phyloP scores from a whole-genome alignment of 2,797 vertebrate genomes.

The Amblyopsis hoosieri region DNA sequence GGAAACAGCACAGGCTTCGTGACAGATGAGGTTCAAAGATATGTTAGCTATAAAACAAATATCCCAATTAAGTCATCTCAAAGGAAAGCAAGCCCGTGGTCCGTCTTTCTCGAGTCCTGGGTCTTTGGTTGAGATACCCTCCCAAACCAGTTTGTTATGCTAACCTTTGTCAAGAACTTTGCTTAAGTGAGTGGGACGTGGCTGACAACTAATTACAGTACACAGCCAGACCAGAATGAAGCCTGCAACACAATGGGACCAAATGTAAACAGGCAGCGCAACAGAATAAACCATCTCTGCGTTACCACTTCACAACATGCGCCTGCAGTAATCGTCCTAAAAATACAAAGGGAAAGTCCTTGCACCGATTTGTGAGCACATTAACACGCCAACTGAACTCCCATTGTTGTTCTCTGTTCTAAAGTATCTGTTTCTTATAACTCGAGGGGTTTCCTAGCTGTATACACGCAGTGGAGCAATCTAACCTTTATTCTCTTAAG shows the following conservation, averaged over 20 bases:
- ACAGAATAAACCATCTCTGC: conserved; percentile 30
- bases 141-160: conserved; percentile 24
- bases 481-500: conserved; percentile 39
- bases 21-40: not conserved
- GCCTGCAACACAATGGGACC: conserved; percentile 34
- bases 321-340: conserved; percentile 24
- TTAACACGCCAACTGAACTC: conserved; percentile 20
- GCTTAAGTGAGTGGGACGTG: conserved; percentile 34
- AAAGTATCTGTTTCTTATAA: conserved; percentile 40
- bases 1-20: not conserved
- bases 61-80: conserved; percentile 10
- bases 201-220: conserved; percentile 43
- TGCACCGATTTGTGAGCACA: conserved; percentile 28
- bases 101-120: conserved; percentile 11
- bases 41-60: not conserved
- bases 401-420: conserved; percentile 46
- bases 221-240: conserved; percentile 24
- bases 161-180: conserved; percentile 23
- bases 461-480: conserved; percentile 12
- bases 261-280: conserved; percentile 37
- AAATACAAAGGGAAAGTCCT: conserved; percentile 25
- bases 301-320: conserved; percentile 17
- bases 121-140: conserved; percentile 26
- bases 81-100: conserved; percentile 4
- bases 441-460: conserved; percentile 8